Evolutionary conservation across 2,888 invertebrate genomes (phyloP).

Genomic region (Pterostichus niger): DNA sequence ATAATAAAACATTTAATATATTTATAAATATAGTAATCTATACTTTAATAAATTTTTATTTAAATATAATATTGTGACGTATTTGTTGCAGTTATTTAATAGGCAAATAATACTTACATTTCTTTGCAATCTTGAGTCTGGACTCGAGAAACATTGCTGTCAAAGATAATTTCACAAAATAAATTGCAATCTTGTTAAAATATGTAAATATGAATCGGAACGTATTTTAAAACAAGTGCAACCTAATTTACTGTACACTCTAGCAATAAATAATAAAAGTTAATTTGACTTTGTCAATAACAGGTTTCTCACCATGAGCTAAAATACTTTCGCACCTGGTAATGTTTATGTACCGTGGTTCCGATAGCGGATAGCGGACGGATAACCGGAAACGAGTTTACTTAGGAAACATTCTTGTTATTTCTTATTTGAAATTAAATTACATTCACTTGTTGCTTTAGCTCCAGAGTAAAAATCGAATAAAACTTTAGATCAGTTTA

Average conservation of each 20-base stretch:
- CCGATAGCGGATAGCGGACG: not conserved
- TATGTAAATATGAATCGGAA: not conserved
- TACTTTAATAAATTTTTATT: too few species aligned
- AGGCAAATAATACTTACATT: too few species aligned
- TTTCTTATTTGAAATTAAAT: too few species aligned
- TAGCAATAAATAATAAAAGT: slow-evolving; percentile 26
- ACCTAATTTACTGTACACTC: not conserved
- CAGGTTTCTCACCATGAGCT: not conserved
- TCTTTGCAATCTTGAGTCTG: not conserved
- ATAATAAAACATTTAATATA: too few species aligned
- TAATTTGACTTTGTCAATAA: slow-evolving; percentile 31
- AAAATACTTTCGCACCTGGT: slow-evolving; percentile 9
- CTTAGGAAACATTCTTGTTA: too few species aligned
- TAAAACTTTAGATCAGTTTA: too few species aligned
- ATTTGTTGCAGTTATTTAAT: too few species aligned
- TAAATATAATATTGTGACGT: too few species aligned
- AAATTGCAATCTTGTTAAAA: slow-evolving; percentile 13
- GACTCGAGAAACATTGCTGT: not conserved
- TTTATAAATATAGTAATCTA: too few species aligned
- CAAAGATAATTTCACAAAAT: not conserved
- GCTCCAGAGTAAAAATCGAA: too few species aligned
- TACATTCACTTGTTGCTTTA: too few species aligned
- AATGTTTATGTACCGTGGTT: slow-evolving; percentile 5
- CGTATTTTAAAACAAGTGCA: slow-evolving; percentile 12
- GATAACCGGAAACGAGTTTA: too few species aligned